A percentile compares a stretch with the other conserved stretches of the same genome.
These are phyloP conservation scores for Macrotrachela quadricornifera DNA, from an alignment of 1,140 invertebrate species.

Conservation along the genomic window DNA sequence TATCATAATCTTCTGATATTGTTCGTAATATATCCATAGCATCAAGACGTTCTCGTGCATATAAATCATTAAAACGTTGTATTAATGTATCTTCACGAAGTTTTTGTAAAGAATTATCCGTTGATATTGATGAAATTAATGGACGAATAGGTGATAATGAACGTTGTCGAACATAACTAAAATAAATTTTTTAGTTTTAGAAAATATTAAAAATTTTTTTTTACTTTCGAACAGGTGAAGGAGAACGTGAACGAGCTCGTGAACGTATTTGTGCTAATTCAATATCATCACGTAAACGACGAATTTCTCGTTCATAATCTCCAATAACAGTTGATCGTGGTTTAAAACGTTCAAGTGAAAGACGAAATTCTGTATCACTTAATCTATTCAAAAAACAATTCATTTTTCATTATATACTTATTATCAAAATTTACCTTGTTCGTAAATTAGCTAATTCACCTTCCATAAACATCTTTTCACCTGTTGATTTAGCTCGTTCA, in stretches of 20 bases:
- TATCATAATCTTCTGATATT: slow-evolving; percentile 26
- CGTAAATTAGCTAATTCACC: too few relatives aligned
- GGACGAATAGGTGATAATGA: neutral
- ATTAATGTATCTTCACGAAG: slow-evolving; percentile 11
- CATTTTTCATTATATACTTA: too few relatives aligned
- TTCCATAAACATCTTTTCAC: too few relatives aligned
- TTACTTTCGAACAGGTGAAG: neutral
- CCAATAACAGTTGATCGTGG: neutral
- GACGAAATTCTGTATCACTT: too few relatives aligned
- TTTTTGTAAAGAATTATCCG: neutral
- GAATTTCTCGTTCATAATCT: neutral
- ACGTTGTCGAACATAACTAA: neutral
- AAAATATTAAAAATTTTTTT: neutral
- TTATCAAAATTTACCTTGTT: neutral
- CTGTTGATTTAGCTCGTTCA: slow-evolving; percentile 12
- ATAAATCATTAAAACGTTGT: slow-evolving; percentile 25
- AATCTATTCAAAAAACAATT: too few relatives aligned
- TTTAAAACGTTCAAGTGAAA: too few relatives aligned
- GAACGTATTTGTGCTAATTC: neutral
- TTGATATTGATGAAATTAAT: neutral
- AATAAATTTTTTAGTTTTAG: neutral
- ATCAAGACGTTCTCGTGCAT: slow-evolving; percentile 20
- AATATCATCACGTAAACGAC: neutral
- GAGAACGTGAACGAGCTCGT: neutral
- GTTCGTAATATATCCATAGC: slow-evolving; percentile 25